Evolutionary conservation across 2,888 invertebrate genomes (phyloP).

Genomic region (Chalcosyrphus nemorum): DNA sequence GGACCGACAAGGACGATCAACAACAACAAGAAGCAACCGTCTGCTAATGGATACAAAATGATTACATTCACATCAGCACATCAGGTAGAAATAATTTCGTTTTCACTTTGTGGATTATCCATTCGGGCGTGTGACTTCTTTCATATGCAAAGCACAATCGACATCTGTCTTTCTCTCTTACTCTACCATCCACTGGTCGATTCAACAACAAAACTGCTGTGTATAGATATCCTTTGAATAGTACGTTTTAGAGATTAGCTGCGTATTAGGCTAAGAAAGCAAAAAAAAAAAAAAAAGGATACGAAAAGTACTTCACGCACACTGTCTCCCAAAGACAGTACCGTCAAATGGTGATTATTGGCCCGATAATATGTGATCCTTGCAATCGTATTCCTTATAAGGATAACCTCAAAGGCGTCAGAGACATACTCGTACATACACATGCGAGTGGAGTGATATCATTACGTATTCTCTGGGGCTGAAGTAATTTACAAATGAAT

Average conservation of each 20-base stretch:
- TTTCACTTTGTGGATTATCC: constrained; percentile 71
- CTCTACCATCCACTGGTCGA: neutral
- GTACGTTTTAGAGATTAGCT: constrained; percentile 12
- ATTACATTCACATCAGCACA: constrained; percentile 66
- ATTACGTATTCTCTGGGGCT: constrained; percentile 34
- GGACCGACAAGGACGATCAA: constrained; percentile 1
- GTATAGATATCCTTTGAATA: neutral
- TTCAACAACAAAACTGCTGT: neutral
- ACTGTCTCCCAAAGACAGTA: neutral
- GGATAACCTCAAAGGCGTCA: constrained; percentile 4
- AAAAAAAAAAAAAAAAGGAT: neutral
- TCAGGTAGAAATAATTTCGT: constrained; percentile 71
- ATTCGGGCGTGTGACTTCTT: constrained; percentile 63
- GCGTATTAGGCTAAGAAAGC: neutral
- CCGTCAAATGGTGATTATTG: constrained; percentile 49
- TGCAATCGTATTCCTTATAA: neutral
- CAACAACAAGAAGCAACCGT: constrained; percentile 30
- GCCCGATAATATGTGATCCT: constrained; percentile 43
- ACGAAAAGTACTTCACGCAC: neutral
- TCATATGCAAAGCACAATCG: constrained; percentile 57
- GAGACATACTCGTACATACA: no score
- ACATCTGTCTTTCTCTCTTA: constrained; percentile 11
- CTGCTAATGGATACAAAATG: constrained; percentile 65
- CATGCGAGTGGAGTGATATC: constrained; percentile 1
- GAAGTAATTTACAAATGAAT: constrained; percentile 54